phyloP scores from a whole-genome alignment of 2,113 vertebrate genomes.

The Dendropsophus ebraccatus region DNA sequence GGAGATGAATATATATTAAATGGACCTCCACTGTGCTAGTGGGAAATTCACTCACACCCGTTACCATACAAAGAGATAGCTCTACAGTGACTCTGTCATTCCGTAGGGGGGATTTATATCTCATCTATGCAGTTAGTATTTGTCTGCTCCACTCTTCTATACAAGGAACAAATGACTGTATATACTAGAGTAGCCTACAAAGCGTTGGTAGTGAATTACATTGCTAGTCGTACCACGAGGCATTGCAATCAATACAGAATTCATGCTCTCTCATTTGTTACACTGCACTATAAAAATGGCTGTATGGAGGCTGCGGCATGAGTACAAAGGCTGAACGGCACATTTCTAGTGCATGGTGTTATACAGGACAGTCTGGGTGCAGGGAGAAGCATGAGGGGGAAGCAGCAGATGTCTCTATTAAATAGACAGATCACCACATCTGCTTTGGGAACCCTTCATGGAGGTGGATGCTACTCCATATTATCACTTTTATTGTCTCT shows the following conservation, averaged over 20 bases:
- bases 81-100: background rate
- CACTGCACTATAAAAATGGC: background rate
- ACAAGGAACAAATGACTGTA: background rate
- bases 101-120: background rate
- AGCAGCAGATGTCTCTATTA: conserved; percentile 22
- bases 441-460: background rate
- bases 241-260: conserved; percentile 18
- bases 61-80: background rate
- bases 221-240: background rate
- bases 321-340: background rate
- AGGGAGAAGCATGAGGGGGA: background rate
- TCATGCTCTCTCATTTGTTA: conserved; percentile 4
- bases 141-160: background rate
- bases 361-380: background rate
- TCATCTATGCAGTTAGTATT: background rate
- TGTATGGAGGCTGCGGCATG: background rate
- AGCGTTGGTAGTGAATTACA: conserved; percentile 18
- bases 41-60: background rate
- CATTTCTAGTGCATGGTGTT: background rate
- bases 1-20: background rate
- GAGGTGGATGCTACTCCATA: no score
- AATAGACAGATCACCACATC: background rate
- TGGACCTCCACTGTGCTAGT: background rate
- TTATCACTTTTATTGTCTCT: background rate
- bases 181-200: background rate